Conservation (phyloP, 2,797 vertebrate species). For the Karalla daura region DNA sequence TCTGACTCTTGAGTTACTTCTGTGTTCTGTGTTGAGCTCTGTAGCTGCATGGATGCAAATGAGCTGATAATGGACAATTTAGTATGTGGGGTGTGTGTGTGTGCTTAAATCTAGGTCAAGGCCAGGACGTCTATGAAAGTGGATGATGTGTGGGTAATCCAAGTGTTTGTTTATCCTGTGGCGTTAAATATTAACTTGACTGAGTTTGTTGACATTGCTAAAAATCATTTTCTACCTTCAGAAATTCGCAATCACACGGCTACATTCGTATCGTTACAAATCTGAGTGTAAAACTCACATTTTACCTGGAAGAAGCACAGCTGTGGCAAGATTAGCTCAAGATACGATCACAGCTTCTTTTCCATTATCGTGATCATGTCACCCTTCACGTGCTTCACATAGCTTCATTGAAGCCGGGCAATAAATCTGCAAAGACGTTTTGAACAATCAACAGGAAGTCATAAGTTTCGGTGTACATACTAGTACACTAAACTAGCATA, state of each 20-base stretch:
- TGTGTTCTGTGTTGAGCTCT: neutral
- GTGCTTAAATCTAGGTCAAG: slow-evolving; percentile 1
- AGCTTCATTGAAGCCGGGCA: neutral
- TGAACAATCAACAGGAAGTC: neutral
- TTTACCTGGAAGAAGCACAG: neutral
- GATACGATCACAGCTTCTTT: neutral
- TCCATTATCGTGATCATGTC: neutral
- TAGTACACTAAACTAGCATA: no score
- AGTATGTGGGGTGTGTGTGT: neutral
- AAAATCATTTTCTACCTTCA: no score
- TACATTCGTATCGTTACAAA: no score
- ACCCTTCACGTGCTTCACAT: neutral
- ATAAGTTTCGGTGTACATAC: no score
- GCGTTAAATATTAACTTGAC: neutral
- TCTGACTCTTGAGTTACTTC: neutral
- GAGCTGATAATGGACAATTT: slow-evolving; percentile 14
- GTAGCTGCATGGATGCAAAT: neutral
- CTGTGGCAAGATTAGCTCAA: no score
- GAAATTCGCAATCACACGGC: no score
- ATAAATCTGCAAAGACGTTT: neutral
- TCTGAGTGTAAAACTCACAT: neutral
- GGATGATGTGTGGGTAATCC: no score
- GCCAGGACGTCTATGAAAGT: neutral
- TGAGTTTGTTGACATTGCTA: neutral
- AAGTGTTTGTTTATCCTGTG: neutral